phyloP scores from a whole-genome alignment of 1,140 invertebrate genomes.

The Heliconius hermathena region DNA sequence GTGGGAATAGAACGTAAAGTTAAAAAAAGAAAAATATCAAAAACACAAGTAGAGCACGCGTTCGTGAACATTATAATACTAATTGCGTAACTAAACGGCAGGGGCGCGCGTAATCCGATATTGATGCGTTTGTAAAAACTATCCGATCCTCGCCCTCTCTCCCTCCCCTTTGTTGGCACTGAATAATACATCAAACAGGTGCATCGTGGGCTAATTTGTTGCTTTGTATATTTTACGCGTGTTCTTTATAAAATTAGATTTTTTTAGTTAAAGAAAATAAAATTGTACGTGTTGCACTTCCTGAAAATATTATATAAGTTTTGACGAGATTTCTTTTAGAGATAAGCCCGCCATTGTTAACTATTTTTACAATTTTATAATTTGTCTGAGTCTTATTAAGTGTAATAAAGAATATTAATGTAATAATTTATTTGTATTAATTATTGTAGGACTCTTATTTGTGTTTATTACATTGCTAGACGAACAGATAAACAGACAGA shows the following conservation, averaged over 20 bases:
- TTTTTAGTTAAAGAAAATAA: not conserved
- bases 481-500: too few species aligned
- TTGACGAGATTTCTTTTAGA: too few species aligned
- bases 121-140: conserved; percentile 81
- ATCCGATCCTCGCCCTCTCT: conserved; percentile 49
- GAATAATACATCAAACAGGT: conserved; percentile 45
- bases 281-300: not conserved
- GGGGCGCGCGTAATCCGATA: conserved; percentile 74
- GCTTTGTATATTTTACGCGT: conserved; percentile 19
- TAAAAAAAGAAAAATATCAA: not conserved
- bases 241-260: not conserved
- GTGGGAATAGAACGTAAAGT: too few species aligned
- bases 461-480: too few species aligned
- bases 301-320: not conserved
- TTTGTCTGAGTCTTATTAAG: too few species aligned
- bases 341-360: too few species aligned
- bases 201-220: conserved; percentile 41
- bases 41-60: not conserved
- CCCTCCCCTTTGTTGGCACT: conserved; percentile 35
- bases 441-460: too few species aligned
- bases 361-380: too few species aligned
- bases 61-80: conserved; percentile 5
- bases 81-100: conserved; percentile 49
- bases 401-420: too few species aligned
- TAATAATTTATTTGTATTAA: too few species aligned